Evolutionary conservation across 2,113 vertebrate genomes (phyloP), one percentile per base, ranked within the genome.

Genomic region (Fukomys damarensis): DNA sequence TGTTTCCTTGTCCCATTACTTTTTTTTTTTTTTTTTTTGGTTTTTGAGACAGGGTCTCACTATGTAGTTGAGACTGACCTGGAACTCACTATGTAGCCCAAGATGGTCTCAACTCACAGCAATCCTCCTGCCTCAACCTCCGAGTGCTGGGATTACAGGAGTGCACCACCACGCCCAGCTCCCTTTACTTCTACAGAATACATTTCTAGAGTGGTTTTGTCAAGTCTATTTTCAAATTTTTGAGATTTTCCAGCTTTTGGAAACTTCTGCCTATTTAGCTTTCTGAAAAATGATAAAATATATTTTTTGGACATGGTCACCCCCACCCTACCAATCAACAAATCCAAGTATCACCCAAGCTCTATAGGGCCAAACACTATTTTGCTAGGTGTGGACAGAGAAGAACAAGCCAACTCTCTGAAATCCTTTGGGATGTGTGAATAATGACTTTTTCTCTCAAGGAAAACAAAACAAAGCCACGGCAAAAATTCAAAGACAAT

Each of bases 381-480:
- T 93, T 85, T 86, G 70, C 63, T 88, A 97, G 89, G 85, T 94
- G 81, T 93, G 20, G 87, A 90, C 24, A 52, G 63, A 90, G 68
- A 92, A 84, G 61, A 85, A 43, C 43, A 95, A 89, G 92, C 30
- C 76, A 68, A 20, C 84, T 77, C 41, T 80, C 59, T 30, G 49
- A 28, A 81, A 85, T 82, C 94, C 80, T 87, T 58, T 79, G 85
- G 76, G 85, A 94, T 46, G 16, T 32, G 0, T 68, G 56, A 43
- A 92, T 66, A 90, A 90, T 84, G 82, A 30, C 70, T 65, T 94
- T 88, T 13, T 83, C 76, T 63, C 92, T 76, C 56, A 92, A 89
- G 81, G 19, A 84, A 94, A 90, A 49, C 86, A 94, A 96, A 96
- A 82, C 82, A 89, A 93, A 97, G 87, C 86, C 52, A 70, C 0